phyloP scores from a whole-genome alignment of 2,797 vertebrate genomes.

The Lepilemur septentrionalis region DNA sequence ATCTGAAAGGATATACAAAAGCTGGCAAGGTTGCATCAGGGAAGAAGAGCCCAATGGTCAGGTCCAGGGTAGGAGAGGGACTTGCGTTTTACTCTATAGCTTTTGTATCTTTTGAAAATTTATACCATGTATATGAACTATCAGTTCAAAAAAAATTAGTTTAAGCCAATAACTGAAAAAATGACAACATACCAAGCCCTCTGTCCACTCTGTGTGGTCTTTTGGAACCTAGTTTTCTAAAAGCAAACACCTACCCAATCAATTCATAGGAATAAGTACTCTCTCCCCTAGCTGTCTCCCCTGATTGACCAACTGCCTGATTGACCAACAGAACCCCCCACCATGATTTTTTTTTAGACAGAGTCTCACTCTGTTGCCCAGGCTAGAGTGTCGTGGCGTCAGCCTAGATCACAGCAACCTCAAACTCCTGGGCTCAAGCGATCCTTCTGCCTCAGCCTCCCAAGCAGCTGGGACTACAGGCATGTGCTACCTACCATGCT shows the following conservation, averaged over 20 bases:
- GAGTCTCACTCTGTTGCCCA: too few species aligned
- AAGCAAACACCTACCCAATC: background rate
- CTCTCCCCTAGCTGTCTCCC: background rate
- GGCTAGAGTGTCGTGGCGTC: too few species aligned
- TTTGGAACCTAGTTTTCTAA: background rate
- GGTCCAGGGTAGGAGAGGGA: background rate
- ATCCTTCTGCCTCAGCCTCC: too few species aligned
- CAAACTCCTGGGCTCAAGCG: too few species aligned
- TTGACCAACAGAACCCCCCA: background rate
- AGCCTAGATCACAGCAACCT: too few species aligned
- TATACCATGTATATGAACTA: background rate
- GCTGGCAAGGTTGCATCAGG: background rate
- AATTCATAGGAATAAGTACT: background rate
- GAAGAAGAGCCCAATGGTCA: background rate
- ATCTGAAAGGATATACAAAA: background rate
- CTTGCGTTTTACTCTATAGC: background rate
- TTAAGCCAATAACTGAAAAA: background rate
- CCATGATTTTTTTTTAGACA: too few species aligned
- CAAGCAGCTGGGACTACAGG: too few species aligned
- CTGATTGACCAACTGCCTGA: background rate
- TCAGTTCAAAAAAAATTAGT: background rate
- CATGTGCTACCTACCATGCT: too few species aligned
- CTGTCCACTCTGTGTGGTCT: background rate
- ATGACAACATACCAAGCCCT: background rate
- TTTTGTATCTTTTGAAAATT: background rate